Evolutionary conservation across 2,888 invertebrate species (phyloP), one percentile per base, ranked within the genome.

Genomic region (Galeruca laticollis): DNA sequence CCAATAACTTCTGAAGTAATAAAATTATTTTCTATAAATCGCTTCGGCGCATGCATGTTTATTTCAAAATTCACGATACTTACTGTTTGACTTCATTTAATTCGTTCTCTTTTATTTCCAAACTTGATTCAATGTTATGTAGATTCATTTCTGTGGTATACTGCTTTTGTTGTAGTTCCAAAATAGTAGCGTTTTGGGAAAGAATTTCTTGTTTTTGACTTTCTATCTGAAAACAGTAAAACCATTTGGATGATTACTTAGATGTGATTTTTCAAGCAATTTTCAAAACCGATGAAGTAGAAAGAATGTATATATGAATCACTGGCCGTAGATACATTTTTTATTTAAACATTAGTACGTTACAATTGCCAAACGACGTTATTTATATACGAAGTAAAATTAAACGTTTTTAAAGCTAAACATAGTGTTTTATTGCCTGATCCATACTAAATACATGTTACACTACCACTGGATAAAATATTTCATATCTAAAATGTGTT

Each of bases 31-130:
- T n/a, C n/a, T n/a, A n/a, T n/a, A n/a, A n/a, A n/a, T 26, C 6
- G 26, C 6, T 26, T 26, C 26, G 26, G 26, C 26, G 26, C 26
- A 26, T 26, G 3, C 3, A 26, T 26, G n/a, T 26, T 6, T 5
- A 26, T 26, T 26, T 26, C 26, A 26, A 26, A 5, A 26, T 37
- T 10, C 2, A 9, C 9, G 20, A 9, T n/a, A 66, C 70, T 72
- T 69, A 74, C 74, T 65, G 56, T 13, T 60, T 35, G 0, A 69
- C 56, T 66, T 69, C 71, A 13, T 65, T 51, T 31, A 72, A 75
- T 72, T 76, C 75, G 6, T 73, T 71, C 31, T 76, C 70, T 69
- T 77, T 78, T 2, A 66, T 69, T 37, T 64, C 66, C 20, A 70
- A 75, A 60, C 68, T 75, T 9, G 69, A 69, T 69, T 76, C 73